phyloP scores from a whole-genome alignment of 2,113 vertebrate genomes.

The Bos indicus region DNA sequence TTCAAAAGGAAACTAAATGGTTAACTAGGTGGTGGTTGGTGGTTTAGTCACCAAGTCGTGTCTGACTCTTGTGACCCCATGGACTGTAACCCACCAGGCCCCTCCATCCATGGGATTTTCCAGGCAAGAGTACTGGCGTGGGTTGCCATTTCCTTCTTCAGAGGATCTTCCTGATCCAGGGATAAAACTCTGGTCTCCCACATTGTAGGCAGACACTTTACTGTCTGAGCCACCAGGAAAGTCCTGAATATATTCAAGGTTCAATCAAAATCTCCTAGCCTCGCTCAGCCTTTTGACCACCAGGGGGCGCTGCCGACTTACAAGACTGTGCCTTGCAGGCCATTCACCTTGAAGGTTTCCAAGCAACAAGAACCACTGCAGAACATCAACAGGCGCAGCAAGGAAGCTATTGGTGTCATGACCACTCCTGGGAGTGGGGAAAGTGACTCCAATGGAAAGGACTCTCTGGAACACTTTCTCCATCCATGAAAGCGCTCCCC shows the following conservation, averaged over 20 bases:
- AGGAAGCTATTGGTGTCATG: not conserved
- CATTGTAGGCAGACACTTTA: not conserved
- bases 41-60: not conserved
- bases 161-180: not conserved
- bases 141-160: not conserved
- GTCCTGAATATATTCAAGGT: not conserved
- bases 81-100: not conserved
- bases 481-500: not conserved
- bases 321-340: not conserved
- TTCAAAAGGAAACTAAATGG: no score
- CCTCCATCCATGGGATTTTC: not conserved
- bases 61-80: not conserved
- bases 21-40: no score
- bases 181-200: not conserved
- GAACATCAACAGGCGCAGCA: not conserved
- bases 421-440: not conserved
- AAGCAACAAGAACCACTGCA: conserved; percentile 41
- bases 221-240: not conserved
- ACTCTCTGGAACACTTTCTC: not conserved
- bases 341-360: conserved; percentile 47
- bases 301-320: conserved; percentile 69
- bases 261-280: not conserved
- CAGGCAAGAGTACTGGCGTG: not conserved
- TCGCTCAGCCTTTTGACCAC: not conserved
- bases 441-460: not conserved